These are phyloP conservation scores for Mormoops blainvillei DNA, from an alignment of 2,113 vertebrate genomes.

Conservation along the genomic window DNA sequence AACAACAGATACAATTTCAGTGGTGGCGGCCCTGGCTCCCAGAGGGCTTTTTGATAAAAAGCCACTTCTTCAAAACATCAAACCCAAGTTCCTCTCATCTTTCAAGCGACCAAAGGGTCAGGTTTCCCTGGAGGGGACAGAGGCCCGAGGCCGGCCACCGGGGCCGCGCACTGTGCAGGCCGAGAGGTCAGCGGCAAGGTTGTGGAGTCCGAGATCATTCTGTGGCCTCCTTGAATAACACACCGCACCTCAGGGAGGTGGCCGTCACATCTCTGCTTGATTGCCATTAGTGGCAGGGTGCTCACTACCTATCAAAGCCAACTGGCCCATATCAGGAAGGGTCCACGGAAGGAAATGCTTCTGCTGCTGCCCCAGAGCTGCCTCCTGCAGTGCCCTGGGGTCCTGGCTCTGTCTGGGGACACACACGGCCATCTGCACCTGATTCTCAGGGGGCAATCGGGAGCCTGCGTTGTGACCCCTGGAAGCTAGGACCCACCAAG, in stretches of 20 bases:
- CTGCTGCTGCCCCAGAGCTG: rapidly evolving
- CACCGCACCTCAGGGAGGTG: background rate
- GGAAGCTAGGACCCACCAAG: background rate
- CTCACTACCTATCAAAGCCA: background rate
- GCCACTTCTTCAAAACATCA: slow-evolving; percentile 79
- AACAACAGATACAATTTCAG: slow-evolving; percentile 81
- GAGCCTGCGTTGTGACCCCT: background rate
- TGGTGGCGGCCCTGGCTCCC: slow-evolving; percentile 79
- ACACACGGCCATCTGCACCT: background rate
- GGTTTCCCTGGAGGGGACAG: slow-evolving; percentile 61
- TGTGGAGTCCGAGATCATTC: background rate
- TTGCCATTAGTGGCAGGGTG: rapidly evolving
- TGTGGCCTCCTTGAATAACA: background rate
- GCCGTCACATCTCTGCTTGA: background rate
- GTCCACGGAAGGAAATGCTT: background rate
- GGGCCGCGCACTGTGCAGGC: rapidly evolving
- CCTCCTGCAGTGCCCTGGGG: background rate
- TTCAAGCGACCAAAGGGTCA: slow-evolving; percentile 67
- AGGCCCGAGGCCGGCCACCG: rapidly evolving
- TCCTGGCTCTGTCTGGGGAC: rapidly evolving
- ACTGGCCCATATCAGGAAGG: rapidly evolving
- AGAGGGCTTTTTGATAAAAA: slow-evolving; percentile 81
- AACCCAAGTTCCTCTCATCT: slow-evolving; percentile 67
- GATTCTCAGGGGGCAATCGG: background rate
- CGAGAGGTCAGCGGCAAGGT: rapidly evolving